phyloP scores from a whole-genome alignment of 2,113 vertebrate genomes.

The Oreochromis aureus region DNA sequence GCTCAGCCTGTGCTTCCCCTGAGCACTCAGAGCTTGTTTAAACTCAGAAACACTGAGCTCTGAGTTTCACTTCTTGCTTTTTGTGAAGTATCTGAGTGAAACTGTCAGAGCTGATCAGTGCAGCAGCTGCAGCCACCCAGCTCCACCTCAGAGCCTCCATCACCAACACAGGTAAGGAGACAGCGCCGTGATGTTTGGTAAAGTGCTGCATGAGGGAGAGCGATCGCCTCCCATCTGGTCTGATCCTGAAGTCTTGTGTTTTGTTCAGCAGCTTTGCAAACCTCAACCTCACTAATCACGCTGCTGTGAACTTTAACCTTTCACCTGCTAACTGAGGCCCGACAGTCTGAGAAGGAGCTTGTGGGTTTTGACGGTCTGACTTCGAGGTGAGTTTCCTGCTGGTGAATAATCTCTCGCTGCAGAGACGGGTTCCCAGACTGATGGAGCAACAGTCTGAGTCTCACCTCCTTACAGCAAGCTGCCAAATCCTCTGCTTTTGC shows the following conservation, averaged over 20 bases:
- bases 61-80: neutral
- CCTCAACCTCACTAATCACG: neutral
- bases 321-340: neutral
- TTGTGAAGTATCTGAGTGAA: neutral
- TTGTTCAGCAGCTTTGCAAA: neutral
- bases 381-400: neutral
- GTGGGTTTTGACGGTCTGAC: neutral
- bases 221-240: neutral
- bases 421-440: neutral
- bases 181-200: neutral
- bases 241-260: neutral
- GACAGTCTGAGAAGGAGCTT: rapidly evolving
- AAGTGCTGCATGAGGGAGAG: neutral
- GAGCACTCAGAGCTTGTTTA: neutral
- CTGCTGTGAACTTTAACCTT: neutral
- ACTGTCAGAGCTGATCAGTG: neutral
- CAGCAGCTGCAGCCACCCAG: neutral
- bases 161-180: neutral
- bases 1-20: neutral
- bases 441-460: neutral
- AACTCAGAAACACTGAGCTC: neutral
- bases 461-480: neutral
- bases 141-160: neutral
- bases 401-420: neutral
- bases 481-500: neutral